Conservation (phyloP, 2,113 vertebrate species). For the Condylura cristata region DNA sequence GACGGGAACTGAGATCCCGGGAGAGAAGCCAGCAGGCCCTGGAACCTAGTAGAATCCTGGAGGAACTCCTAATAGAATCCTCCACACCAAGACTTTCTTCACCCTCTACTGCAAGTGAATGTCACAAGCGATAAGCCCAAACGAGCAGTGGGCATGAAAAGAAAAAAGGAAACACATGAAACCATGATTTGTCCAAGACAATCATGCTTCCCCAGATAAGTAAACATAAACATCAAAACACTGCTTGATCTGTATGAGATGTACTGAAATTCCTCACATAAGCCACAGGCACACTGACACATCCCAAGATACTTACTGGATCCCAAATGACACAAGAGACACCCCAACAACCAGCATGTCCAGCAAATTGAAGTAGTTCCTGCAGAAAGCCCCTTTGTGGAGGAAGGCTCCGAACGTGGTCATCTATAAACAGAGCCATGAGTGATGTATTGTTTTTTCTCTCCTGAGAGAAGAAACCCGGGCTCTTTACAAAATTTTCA, state of each 20-base stretch:
- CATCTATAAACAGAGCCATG: constrained; percentile 91
- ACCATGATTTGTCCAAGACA: not conserved
- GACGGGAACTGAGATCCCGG: not conserved
- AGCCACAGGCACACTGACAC: not conserved
- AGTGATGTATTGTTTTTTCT: constrained; percentile 62
- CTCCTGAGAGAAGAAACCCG: constrained; percentile 71
- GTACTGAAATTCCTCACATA: not conserved
- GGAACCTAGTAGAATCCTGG: not conserved
- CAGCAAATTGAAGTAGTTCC: constrained; percentile 99
- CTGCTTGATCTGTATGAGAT: not conserved
- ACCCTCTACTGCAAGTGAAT: not conserved
- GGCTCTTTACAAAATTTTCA: constrained; percentile 85
- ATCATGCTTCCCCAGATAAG: not conserved
- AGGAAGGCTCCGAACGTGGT: constrained; percentile 98
- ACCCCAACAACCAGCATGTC: constrained; percentile 99
- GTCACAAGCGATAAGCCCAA: not conserved
- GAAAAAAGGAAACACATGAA: not conserved
- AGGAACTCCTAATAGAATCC: not conserved
- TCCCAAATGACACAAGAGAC: constrained; percentile 97
- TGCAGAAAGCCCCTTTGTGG: constrained; percentile 98
- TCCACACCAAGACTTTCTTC: not conserved
- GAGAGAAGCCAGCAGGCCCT: not conserved
- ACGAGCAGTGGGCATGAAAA: not conserved
- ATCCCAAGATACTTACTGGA: constrained; percentile 93
- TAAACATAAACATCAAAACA: not conserved